Conservation (phyloP, 1,140 invertebrate genomes). For the Euschistus heros region DNA sequence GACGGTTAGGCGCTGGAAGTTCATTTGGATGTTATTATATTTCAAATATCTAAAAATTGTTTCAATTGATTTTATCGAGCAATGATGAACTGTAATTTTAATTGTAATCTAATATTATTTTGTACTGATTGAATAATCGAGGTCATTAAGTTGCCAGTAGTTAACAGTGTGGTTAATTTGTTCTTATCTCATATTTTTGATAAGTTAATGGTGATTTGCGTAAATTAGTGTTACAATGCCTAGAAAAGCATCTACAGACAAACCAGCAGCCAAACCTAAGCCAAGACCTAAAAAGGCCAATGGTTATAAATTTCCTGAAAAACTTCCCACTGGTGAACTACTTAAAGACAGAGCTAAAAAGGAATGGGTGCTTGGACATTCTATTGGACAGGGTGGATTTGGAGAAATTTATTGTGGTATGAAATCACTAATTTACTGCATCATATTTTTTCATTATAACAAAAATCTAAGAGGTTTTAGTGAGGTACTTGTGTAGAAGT, state of each 20-base stretch:
- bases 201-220: too few species aligned
- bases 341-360: conserved; percentile 62
- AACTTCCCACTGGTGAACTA: conserved; percentile 61
- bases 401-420: conserved; percentile 74
- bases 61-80: too few species aligned
- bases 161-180: too few species aligned
- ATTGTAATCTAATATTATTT: too few species aligned
- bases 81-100: too few species aligned
- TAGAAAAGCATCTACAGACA: not conserved
- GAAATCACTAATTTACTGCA: not conserved
- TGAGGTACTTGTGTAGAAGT: too few species aligned
- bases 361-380: conserved; percentile 72
- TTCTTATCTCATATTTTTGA: too few species aligned
- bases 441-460: not conserved
- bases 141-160: too few species aligned
- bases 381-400: conserved; percentile 86
- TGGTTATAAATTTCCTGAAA: conserved; percentile 61
- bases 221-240: not conserved
- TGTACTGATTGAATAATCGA: too few species aligned
- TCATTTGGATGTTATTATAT: too few species aligned
- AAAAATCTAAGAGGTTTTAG: not conserved
- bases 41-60: too few species aligned
- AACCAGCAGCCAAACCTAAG: not conserved
- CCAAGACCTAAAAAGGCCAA: conserved; percentile 41
- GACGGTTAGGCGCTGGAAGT: too few species aligned